Conservation (phyloP, 2,888 invertebrate genomes). For the Epinotia demarniana region DNA sequence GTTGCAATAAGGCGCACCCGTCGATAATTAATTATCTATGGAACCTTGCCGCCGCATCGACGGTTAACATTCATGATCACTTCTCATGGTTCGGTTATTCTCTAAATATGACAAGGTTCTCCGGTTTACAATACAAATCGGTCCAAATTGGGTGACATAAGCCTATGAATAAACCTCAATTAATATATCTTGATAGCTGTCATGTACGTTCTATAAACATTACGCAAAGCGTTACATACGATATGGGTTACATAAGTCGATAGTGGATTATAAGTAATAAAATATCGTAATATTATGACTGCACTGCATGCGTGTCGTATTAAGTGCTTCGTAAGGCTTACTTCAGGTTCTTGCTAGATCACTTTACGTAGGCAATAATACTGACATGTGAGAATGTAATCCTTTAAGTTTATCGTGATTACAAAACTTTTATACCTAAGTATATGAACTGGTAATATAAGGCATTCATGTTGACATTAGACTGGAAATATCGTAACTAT, state of each 20-base stretch:
- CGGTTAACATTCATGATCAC: neutral
- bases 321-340: constrained; percentile 49
- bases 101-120: constrained; percentile 9
- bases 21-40: neutral
- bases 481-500: neutral
- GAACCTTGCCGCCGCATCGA: constrained; percentile 1
- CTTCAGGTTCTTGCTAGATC: constrained; percentile 49
- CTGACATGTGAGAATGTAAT: constrained; percentile 49
- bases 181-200: constrained; percentile 34
- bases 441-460: neutral
- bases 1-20: neutral
- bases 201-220: constrained; percentile 39
- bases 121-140: constrained; percentile 13
- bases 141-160: constrained; percentile 23
- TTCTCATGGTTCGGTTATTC: neutral
- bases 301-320: constrained; percentile 29
- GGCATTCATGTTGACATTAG: neutral
- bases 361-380: constrained; percentile 37
- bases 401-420: constrained; percentile 46
- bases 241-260: constrained; percentile 46
- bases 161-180: constrained; percentile 13
- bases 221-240: constrained; percentile 35
- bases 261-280: constrained; percentile 47
- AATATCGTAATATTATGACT: constrained; percentile 41
- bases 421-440: constrained; percentile 10